phyloP scores from a whole-genome alignment of 2,888 invertebrate species.

The Bombyx huttoni region DNA sequence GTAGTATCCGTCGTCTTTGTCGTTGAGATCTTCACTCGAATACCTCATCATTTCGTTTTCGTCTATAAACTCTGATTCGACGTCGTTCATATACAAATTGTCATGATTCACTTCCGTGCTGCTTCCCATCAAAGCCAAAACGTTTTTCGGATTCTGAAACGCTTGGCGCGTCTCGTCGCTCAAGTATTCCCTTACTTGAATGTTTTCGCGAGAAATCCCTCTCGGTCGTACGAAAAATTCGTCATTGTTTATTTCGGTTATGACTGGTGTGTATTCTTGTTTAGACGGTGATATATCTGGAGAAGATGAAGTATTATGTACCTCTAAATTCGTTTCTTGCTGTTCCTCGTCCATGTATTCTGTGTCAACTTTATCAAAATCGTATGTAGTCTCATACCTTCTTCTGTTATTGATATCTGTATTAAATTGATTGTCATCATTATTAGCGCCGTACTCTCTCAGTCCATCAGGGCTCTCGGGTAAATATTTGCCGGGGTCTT shows the following conservation, averaged over 20 bases:
- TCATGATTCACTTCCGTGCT: constrained; percentile 36
- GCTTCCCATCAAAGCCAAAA: constrained; percentile 74
- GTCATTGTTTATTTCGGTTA: constrained; percentile 90
- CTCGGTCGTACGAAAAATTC: constrained; percentile 88
- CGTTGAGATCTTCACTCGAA: constrained; percentile 57
- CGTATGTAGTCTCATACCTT: constrained; percentile 49
- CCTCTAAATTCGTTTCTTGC: constrained; percentile 26
- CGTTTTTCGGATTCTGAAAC: constrained; percentile 77
- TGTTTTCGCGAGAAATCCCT: constrained; percentile 86
- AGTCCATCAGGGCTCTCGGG: constrained; percentile 55
- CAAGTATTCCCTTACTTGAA: constrained; percentile 82
- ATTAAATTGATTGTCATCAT: constrained; percentile 28
- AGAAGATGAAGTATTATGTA: constrained; percentile 30
- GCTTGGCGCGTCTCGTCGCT: constrained; percentile 86
- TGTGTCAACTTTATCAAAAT: constrained; percentile 71
- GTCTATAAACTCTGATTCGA: constrained; percentile 48
- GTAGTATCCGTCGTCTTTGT: constrained; percentile 66
- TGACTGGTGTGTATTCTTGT: constrained; percentile 71
- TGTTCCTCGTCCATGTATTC: constrained; percentile 69
- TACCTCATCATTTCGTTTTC: constrained; percentile 43
- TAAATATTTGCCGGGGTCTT: constrained; percentile 49
- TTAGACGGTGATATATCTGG: constrained; percentile 51
- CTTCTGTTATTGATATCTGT: constrained; percentile 49
- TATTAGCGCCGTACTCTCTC: constrained; percentile 58
- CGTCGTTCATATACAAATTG: constrained; percentile 47